Evolutionary conservation across 2,888 invertebrate genomes (phyloP), one percentile per base, ranked within the genome.

Genomic region (Pollenia angustigena): DNA sequence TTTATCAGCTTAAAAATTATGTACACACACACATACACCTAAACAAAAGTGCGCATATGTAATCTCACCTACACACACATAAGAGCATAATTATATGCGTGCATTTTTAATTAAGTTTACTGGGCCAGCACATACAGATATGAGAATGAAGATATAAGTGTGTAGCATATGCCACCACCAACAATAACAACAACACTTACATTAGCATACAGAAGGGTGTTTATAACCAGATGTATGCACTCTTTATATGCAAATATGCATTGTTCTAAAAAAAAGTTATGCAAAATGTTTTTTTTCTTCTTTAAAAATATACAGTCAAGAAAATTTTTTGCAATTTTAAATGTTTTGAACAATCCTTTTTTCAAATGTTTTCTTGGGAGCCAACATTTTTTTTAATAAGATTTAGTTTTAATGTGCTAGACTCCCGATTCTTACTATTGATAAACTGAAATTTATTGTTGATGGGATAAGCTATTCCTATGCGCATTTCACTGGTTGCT

Each of bases 31-130:
- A 18, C 11, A 71, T 23, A n/a, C 60, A 42, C 56, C 44, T 46
- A 69, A 74, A 40, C 7, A 64, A 12, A 52, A n/a, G 46, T 10
- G 54, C 44, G 52, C 8, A 54, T 11, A 32, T 58, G 46, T n/a
- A 46, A 48, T 58, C 72, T n/a, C 40, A 44, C 18, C 1, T 16
- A 14, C 6, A 18, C 12, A 75, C 40, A n/a, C 14, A 32, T 32
- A 42, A 7, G 16, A 2, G 23, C 50, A 81, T 87, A 87, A 87
- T 82, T 88, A 85, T 74, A 87, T 85, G 82, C 85, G 83, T 85
- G 88, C 69, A 89, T 88, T 88, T 89, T 88, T 89, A 89, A 88
- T 88, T 87, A 88, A 89, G 87, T 88, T 88, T 87, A 88, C 88
- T 88, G 86, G 88, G 85, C 72, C 88, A 76, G 87, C 40, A 76